Evolutionary conservation across 2,113 vertebrate species (phyloP), one percentile per base, ranked within the genome.

Genomic region (Theristicus caerulescens): DNA sequence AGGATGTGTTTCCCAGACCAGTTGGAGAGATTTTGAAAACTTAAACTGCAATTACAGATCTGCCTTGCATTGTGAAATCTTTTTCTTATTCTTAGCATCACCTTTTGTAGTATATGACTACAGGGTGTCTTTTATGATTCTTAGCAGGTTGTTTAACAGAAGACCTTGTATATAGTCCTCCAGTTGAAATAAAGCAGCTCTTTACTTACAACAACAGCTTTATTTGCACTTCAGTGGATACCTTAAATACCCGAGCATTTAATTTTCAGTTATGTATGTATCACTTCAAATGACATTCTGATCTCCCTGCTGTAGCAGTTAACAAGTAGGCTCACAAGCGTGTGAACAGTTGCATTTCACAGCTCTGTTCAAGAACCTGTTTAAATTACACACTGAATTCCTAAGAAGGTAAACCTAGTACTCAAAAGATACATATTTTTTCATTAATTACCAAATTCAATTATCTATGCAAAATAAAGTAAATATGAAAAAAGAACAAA

Each of bases 301-400:
- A 32, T 59, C 20, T 87, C 24, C 34, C 67, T 77, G 29, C 49
- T 29, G 14, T 31, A 74, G 46, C 4, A 51, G 25, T 16, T 61
- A 55, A n/a, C 9, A 31, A 2, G 2, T 12, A 74, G 11, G 27
- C 26, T 82, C 44, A 55, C n/a, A 61, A 70, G 6, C 0, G 0
- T 57, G 26, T 31, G n/a, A 87, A 52, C 6, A 59, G 47, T 22
- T 62, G 7, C 11, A 29, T 84, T 82, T 93, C n/a, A 51, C 8
- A 51, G 16, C 27, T 78, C 40, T 67, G n/a, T 67, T 80, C 16
- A 72, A 59, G 82, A 84, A 51, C 20, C 20, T 34, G 16, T 51
- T 82, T 84, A 38, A 59, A 40, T 49, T 77, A 54, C 19, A 71
- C 24, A 36, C 9, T 52, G 64, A 81, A 66, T 51, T 42, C 12